These are phyloP conservation scores for Melanophora roralis DNA, from an alignment of 2,888 invertebrate species.

Conservation along the genomic window DNA sequence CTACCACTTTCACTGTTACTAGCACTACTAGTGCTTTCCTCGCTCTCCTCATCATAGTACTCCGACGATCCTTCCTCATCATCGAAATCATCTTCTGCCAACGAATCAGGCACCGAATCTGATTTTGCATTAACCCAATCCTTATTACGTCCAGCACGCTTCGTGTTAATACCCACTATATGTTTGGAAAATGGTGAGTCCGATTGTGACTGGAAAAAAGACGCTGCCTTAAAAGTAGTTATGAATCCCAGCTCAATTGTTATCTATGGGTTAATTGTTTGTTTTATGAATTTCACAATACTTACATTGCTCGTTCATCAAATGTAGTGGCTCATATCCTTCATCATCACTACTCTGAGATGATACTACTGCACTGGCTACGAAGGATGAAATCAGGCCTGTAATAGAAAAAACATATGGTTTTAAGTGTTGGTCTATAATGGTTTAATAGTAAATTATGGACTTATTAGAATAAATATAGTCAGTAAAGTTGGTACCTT, in stretches of 20 bases:
- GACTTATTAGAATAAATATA: too few relatives aligned
- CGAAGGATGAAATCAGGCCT: conserved; percentile 32
- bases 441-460: too few relatives aligned
- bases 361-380: conserved; percentile 4
- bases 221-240: conserved; percentile 77
- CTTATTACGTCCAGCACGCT: conserved; percentile 42
- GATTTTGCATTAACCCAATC: conserved; percentile 24
- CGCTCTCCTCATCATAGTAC: conserved; percentile 71
- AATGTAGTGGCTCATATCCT: conserved; percentile 69
- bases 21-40: conserved; percentile 65
- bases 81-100: conserved; percentile 57
- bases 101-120: conserved; percentile 37
- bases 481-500: too few relatives aligned
- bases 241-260: conserved; percentile 70
- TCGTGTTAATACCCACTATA: conserved; percentile 55
- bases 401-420: neutral
- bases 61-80: conserved; percentile 68
- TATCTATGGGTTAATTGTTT: conserved; percentile 44
- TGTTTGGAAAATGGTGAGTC: conserved; percentile 67
- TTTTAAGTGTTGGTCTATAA: too few relatives aligned
- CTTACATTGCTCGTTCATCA: conserved; percentile 73
- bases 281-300: conserved; percentile 49
- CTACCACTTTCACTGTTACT: conserved; percentile 68
- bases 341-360: conserved; percentile 51
- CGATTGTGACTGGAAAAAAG: conserved; percentile 76